Conservation (phyloP, 2,797 vertebrate species). For the Poeciliopsis infans region DNA sequence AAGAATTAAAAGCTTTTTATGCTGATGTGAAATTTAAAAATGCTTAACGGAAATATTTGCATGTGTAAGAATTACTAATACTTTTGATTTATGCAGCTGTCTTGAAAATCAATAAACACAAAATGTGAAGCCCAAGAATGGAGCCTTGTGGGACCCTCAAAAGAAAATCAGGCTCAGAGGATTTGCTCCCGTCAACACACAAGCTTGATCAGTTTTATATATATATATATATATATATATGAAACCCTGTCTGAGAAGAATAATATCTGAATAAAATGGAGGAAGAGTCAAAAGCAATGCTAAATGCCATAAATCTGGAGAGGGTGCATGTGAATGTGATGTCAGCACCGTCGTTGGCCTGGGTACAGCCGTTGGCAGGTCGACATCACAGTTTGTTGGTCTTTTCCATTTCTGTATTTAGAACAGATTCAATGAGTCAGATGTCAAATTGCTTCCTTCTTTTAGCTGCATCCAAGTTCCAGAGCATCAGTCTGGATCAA, state of each 20-base stretch:
- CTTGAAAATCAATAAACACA: neutral
- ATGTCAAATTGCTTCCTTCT: constrained; percentile 21
- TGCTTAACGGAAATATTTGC: neutral
- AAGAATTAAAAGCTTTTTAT: neutral
- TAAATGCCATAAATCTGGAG: neutral
- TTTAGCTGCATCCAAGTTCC: constrained; percentile 6
- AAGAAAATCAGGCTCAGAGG: neutral
- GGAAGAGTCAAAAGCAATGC: neutral
- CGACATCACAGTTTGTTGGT: neutral
- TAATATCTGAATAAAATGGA: too few species aligned
- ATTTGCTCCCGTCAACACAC: neutral
- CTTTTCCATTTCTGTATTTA: constrained; percentile 25
- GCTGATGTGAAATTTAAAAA: neutral
- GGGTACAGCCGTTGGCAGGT: neutral
- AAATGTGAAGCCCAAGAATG: neutral
- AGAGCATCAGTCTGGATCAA: constrained; percentile 30
- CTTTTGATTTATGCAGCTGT: neutral
- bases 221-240: too few species aligned
- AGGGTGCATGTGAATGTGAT: neutral
- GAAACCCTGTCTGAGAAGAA: too few species aligned
- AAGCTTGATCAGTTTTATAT: neutral
- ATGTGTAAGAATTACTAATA: neutral
- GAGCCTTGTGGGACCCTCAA: neutral
- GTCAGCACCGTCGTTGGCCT: neutral
- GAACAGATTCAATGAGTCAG: constrained; percentile 22